Evolutionary conservation across 2,113 vertebrate species (phyloP), one percentile per base, ranked within the genome.

Genomic region (Neolamprologus ventralis): DNA sequence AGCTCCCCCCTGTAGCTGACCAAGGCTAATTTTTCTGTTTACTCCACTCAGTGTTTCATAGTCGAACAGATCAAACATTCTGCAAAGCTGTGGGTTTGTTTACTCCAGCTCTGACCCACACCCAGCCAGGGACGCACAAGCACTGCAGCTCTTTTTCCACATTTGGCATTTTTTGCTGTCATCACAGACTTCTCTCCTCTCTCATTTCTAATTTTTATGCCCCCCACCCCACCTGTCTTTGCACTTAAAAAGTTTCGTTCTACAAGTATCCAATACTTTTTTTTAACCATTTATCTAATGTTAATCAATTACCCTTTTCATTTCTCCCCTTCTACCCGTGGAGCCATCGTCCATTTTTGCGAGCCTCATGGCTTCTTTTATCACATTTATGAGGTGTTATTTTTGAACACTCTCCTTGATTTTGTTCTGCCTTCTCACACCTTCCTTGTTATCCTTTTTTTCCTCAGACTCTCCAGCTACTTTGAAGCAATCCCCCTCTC

Each of bases 51-150:
- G 93, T 92, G 91, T 94, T 91, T 93, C 80, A 16, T 88, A 87
- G 93, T 93, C 87, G 93, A 93, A 86, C 86, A 94, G 93, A 96
- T 96, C 95, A 96, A 96, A 96, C 83, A 53, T 57, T 84, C 82
- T 88, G 89, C 92, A 95, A 87, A 96, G 94, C 94, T 93, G 91
- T 88, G 90, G 89, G 93, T 95, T 95, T 96, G 95, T 97, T 97
- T 96, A 96, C 95, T 93, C 80, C 93, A 31, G 90, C 92, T 93
- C 86, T 92, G 92, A 91, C 94, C 94, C 90, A 94, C 95, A 85
- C 94, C 95, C 94, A 92, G 87, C 75, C 82, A 68, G 82, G 55
- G 80, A 94, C 83, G 57, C 71, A 58, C 87, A 84, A 85, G 91
- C 83, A 78, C 85, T 85, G 87, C 65, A 82, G 90, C 83, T 92